Conservation (phyloP, 2,888 invertebrate genomes). For the Rotaria magnacalcarata region DNA sequence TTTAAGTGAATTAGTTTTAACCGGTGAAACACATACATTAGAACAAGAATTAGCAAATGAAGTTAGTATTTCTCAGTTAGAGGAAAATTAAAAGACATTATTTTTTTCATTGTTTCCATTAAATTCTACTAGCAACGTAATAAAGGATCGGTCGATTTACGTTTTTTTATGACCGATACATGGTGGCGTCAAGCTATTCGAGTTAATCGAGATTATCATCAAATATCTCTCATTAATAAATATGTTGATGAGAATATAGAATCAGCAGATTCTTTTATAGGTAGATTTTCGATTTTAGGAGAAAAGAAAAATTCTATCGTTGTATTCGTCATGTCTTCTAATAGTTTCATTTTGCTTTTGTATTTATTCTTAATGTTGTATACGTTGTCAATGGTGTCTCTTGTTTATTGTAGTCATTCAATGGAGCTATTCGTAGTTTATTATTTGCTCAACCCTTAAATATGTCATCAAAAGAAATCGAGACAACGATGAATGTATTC, state of each 20-base stretch:
- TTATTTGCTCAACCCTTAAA: constrained; percentile 42
- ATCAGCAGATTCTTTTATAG: background rate
- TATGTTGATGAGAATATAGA: background rate
- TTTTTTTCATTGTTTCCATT: background rate
- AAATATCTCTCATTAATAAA: background rate
- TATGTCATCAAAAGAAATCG: constrained; percentile 38
- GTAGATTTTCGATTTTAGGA: background rate
- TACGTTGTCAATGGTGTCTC: background rate
- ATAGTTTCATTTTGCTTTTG: background rate
- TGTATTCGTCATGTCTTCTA: background rate
- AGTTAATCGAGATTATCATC: background rate
- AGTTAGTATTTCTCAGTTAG: constrained; percentile 60
- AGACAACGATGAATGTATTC: constrained; percentile 33
- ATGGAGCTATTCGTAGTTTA: constrained; percentile 42
- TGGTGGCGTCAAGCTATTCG: background rate
- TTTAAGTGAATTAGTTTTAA: constrained; percentile 85
- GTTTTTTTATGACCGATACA: background rate
- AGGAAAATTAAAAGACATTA: background rate
- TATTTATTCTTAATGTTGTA: background rate
- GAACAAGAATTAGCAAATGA: constrained; percentile 82
- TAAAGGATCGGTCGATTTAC: background rate
- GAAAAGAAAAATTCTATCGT: background rate
- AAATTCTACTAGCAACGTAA: background rate
- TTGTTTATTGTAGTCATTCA: constrained; percentile 40
- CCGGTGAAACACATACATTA: constrained; percentile 79